A percentile compares a stretch with the other conserved stretches of the same genome.
phyloP scores from a whole-genome alignment of 2,113 vertebrate genomes.

The Neotragus moschatus region DNA sequence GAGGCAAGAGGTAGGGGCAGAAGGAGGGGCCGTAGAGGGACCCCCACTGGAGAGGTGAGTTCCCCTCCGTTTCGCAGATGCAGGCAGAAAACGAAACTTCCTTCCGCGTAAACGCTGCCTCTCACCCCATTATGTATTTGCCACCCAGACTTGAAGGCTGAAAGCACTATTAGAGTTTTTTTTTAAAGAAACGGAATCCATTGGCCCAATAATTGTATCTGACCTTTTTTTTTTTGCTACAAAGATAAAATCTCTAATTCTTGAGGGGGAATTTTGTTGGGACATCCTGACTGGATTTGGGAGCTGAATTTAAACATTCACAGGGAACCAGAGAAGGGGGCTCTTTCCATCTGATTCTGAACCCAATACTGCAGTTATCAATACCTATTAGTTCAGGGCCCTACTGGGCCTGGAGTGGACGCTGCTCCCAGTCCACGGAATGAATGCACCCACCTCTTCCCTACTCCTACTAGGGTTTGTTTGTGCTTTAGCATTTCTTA shows the following conservation, averaged over 20 bases:
- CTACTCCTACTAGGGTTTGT: not conserved
- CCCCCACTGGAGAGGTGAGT: not conserved
- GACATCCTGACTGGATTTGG: not conserved
- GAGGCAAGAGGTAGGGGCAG: accelerated
- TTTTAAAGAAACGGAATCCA: conserved; percentile 53
- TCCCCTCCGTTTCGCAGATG: not conserved
- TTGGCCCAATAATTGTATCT: not conserved
- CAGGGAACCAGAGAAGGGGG: not conserved
- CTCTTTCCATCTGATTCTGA: not conserved
- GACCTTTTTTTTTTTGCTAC: not conserved
- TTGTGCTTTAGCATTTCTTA: not conserved
- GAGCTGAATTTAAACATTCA: not conserved
- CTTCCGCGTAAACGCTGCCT: not conserved
- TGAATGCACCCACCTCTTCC: not conserved
- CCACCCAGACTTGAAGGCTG: not conserved
- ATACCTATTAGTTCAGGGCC: not conserved
- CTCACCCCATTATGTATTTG: not conserved
- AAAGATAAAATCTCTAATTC: not conserved
- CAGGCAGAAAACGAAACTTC: conserved; percentile 6
- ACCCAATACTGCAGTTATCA: not conserved
- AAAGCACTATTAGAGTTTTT: not conserved
- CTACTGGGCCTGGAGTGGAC: not conserved
- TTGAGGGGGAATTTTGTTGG: not conserved
- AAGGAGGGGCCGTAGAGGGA: not conserved
- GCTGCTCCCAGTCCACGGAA: not conserved